These are phyloP conservation scores for Apotomis turbidana DNA, from an alignment of 2,888 invertebrate species.

Conservation along the genomic window DNA sequence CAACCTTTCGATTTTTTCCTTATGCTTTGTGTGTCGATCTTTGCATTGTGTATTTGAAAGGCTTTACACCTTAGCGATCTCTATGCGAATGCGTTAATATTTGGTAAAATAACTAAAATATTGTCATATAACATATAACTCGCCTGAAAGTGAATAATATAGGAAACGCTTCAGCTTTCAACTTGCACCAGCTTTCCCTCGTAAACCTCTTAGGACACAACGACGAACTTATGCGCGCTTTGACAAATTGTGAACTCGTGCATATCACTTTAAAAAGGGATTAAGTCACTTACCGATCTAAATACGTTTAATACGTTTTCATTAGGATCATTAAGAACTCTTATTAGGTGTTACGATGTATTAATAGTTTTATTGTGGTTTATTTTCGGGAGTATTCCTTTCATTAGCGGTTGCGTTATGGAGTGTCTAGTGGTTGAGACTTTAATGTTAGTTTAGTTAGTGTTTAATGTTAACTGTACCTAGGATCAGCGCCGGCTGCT, in stretches of 20 bases:
- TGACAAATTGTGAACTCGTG: slow-evolving; percentile 68
- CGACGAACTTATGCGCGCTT: slow-evolving; percentile 64
- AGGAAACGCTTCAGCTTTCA: slow-evolving; percentile 44
- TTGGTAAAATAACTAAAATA: too few species aligned
- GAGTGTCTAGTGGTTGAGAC: slow-evolving; percentile 7
- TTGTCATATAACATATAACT: too few species aligned
- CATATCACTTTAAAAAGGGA: background rate
- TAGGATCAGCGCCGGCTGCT: slow-evolving; percentile 1
- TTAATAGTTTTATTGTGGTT: slow-evolving; percentile 33
- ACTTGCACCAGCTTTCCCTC: slow-evolving; percentile 48
- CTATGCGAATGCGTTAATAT: too few species aligned
- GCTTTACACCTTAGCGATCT: too few species aligned
- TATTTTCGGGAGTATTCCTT: slow-evolving; percentile 19
- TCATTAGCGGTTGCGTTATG: slow-evolving; percentile 16
- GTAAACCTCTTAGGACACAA: slow-evolving; percentile 55
- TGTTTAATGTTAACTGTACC: background rate
- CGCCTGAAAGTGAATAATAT: too few species aligned
- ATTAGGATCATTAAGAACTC: slow-evolving; percentile 2
- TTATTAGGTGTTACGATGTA: slow-evolving; percentile 23
- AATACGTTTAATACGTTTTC: slow-evolving; percentile 7
- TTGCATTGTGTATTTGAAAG: too few species aligned
- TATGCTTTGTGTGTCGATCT: too few species aligned
- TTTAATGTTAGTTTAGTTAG: slow-evolving; percentile 6
- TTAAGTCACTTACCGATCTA: background rate
- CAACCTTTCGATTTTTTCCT: too few species aligned